phyloP scores from a whole-genome alignment of 2,888 invertebrate species.

The Orthosia gracilis region DNA sequence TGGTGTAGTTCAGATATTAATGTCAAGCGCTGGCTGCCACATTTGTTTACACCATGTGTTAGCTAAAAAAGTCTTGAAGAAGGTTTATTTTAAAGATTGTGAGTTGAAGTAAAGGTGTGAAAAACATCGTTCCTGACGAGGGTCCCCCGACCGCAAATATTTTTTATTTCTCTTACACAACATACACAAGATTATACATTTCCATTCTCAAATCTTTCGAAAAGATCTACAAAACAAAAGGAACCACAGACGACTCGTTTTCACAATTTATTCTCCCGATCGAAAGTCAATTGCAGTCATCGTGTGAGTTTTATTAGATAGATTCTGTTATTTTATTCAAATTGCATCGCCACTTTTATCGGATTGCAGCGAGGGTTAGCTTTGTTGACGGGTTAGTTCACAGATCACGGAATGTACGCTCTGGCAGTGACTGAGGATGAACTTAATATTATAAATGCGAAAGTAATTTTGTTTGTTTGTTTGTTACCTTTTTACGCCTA shows the following conservation, averaged over 20 bases:
- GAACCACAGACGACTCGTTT: background rate
- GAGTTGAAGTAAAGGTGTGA: too few species aligned
- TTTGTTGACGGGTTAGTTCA: background rate
- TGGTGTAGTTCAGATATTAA: too few species aligned
- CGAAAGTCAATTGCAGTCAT: constrained; percentile 30
- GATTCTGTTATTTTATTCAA: constrained; percentile 50
- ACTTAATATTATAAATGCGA: background rate
- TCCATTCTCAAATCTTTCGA: background rate
- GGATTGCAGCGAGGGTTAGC: constrained; percentile 14
- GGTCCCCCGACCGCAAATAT: too few species aligned
- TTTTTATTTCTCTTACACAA: background rate
- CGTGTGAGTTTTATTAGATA: constrained; percentile 6
- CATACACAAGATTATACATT: background rate
- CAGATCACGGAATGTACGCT: background rate
- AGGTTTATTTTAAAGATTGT: background rate
- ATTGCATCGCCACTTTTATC: constrained; percentile 42
- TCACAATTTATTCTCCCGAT: constrained; percentile 18
- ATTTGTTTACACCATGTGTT: too few species aligned
- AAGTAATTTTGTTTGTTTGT: too few species aligned
- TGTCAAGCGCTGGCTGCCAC: too few species aligned
- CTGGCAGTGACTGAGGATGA: background rate
- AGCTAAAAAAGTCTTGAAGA: too few species aligned
- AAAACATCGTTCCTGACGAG: too few species aligned
- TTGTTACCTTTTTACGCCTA: too few species aligned
- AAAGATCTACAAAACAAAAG: background rate